A percentile compares a stretch with the other conserved stretches of the same genome.
Evolutionary conservation across 2,888 invertebrate species (phyloP).

Genomic region (Capitulum mitella): DNA sequence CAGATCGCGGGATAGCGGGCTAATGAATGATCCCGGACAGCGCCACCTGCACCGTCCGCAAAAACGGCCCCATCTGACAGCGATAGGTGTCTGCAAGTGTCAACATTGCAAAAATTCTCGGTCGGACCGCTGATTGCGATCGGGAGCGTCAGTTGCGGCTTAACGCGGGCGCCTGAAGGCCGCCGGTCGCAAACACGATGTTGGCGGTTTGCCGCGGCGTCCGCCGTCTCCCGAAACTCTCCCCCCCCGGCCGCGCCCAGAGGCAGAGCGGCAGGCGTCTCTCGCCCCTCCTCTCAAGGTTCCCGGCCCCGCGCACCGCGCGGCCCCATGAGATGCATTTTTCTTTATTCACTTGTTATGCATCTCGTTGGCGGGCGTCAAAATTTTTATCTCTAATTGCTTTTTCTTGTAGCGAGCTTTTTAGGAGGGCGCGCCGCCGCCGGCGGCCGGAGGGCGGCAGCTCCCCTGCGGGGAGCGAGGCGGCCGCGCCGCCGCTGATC

Average conservation of each 20-base stretch:
- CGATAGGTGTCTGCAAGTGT: background rate
- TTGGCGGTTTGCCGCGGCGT: too few species aligned
- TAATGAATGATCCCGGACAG: background rate
- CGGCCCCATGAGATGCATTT: background rate
- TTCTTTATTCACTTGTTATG: constrained; percentile 3
- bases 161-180: background rate
- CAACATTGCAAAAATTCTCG: background rate
- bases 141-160: background rate
- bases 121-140: background rate
- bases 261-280: too few species aligned
- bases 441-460: background rate
- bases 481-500: background rate
- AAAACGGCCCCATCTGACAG: background rate
- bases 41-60: too few species aligned
- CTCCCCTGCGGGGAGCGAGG: background rate
- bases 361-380: background rate
- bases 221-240: too few species aligned
- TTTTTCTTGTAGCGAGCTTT: constrained; percentile 13
- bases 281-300: background rate
- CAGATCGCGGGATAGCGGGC: background rate
- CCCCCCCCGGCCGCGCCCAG: too few species aligned
- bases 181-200: too few species aligned
- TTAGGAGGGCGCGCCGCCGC: background rate
- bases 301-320: background rate
- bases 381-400: constrained; percentile 14